Evolutionary conservation across 1,140 invertebrate species (phyloP).

Genomic region (Octopus bimaculoides): DNA sequence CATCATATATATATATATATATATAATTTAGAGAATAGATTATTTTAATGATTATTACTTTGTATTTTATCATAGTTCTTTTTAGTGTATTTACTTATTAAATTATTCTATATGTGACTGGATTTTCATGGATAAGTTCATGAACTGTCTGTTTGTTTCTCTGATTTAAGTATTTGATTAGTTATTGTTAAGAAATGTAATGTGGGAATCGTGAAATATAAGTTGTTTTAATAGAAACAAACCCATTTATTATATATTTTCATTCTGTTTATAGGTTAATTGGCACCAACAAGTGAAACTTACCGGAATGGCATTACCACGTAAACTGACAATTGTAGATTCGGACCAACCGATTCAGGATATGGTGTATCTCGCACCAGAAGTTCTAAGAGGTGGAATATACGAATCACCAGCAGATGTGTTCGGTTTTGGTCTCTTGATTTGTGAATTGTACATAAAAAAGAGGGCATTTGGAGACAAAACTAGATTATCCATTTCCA

Average conservation of each 20-base stretch:
- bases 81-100: no score
- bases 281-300: constrained; percentile 26
- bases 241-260: not conserved
- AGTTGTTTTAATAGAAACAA: not conserved
- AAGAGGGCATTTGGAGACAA: not conserved
- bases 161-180: no score
- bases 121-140: no score
- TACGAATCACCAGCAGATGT: constrained; percentile 33
- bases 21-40: no score
- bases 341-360: constrained; percentile 16
- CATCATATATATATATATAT: no score
- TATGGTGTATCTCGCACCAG: constrained; percentile 35
- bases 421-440: constrained; percentile 36
- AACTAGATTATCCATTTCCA: not conserved
- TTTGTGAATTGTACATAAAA: constrained; percentile 26
- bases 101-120: no score
- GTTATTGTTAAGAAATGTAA: no score
- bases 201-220: no score
- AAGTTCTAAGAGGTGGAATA: constrained; percentile 29
- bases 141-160: no score
- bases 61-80: no score
- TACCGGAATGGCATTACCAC: constrained; percentile 28
- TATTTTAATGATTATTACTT: no score
- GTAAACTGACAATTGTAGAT: constrained; percentile 24
- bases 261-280: constrained; percentile 25